Evolutionary conservation across 2,888 invertebrate species (phyloP).

Genomic region (Yponomeuta plumbellus): DNA sequence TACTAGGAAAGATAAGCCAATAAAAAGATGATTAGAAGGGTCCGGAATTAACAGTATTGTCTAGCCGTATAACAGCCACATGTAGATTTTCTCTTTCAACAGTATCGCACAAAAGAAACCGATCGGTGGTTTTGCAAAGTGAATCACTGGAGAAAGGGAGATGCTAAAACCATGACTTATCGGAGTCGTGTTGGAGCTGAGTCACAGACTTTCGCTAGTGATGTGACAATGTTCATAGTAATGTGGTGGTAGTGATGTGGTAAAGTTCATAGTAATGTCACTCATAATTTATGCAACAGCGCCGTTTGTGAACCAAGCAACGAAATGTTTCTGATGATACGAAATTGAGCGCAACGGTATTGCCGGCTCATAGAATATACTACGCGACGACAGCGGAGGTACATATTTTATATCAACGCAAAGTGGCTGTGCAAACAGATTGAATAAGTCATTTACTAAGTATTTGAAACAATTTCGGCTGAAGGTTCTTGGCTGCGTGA

Average conservation of each 20-base stretch:
- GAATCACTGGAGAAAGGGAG: constrained; percentile 28
- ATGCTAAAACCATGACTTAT: constrained; percentile 34
- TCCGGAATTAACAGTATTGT: no score
- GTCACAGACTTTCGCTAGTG: constrained; percentile 37
- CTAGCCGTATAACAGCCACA: no score
- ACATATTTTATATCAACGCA: constrained; percentile 5
- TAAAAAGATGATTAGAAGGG: no score
- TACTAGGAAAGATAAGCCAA: no score
- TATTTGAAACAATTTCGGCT: neutral
- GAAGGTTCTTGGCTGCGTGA: no score
- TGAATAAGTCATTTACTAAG: constrained; percentile 10
- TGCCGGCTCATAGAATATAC: neutral
- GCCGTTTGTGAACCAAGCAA: neutral
- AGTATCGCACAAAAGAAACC: constrained; percentile 2
- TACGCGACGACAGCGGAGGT: neutral
- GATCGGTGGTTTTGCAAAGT: constrained; percentile 24
- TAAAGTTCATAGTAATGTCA: neutral
- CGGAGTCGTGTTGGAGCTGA: constrained; percentile 34
- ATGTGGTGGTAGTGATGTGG: no score
- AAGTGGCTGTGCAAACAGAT: constrained; percentile 3
- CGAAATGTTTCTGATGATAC: neutral
- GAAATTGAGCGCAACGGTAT: neutral
- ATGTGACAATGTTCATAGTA: constrained; percentile 28
- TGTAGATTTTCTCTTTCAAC: no score
- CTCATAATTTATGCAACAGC: neutral